Conservation (phyloP, 2,888 invertebrate species). For the Resseliella maxima region DNA sequence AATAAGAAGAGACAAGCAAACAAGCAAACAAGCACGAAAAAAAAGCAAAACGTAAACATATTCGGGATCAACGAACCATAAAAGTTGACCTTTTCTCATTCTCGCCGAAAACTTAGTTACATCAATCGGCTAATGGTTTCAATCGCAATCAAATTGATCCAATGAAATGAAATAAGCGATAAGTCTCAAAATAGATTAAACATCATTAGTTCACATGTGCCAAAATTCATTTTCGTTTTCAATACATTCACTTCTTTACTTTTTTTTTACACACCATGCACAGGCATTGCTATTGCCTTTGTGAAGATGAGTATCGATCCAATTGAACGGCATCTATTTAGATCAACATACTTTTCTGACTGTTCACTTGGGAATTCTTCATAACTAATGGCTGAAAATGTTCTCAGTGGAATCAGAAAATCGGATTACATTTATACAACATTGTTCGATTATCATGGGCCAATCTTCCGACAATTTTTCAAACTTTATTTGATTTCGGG, state of each 20-base stretch:
- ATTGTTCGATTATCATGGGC: not conserved
- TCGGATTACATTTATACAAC: constrained; percentile 3
- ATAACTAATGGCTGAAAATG: not conserved
- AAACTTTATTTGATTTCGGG: no score
- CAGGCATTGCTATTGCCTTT: no score
- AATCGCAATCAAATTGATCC: not conserved
- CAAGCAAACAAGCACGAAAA: not conserved
- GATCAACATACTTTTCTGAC: not conserved
- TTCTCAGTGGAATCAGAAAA: not conserved
- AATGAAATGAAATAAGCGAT: not conserved
- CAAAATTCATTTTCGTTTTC: not conserved
- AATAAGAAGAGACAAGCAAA: not conserved
- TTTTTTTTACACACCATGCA: no score
- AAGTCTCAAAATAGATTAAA: not conserved
- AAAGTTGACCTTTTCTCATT: constrained; percentile 38
- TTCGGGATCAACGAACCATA: constrained; percentile 25
- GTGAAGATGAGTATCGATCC: not conserved
- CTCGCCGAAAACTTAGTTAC: constrained; percentile 18
- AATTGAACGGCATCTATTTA: not conserved
- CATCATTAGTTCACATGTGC: constrained; percentile 42
- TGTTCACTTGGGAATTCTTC: not conserved
- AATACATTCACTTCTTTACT: no score
- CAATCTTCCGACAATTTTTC: no score
- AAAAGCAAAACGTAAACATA: not conserved
- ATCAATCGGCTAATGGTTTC: constrained; percentile 18